Percentiles rank a stretch among this genome's conserved stretches.
phyloP scores from a whole-genome alignment of 2,113 vertebrate genomes.

The Thomomys bottae region DNA sequence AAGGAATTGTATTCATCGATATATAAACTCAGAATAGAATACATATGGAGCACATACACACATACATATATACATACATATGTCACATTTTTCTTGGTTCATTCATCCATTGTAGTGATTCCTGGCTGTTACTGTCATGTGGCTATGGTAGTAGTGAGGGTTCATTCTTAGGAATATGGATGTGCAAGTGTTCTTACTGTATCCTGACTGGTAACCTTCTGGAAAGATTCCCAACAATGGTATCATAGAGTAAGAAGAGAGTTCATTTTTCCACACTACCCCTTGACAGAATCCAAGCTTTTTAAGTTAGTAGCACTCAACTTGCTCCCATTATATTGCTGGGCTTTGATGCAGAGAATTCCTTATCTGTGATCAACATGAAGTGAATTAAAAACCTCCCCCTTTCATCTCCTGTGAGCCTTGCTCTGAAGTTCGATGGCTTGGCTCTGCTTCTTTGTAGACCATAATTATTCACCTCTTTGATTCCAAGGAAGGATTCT shows the following conservation, averaged over 20 bases:
- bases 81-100: no score
- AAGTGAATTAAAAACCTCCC: constrained; percentile 83
- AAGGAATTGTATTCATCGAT: no score
- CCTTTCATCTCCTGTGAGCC: constrained; percentile 84
- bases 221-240: no score
- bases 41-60: no score
- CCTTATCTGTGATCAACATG: constrained; percentile 83
- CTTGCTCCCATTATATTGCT: constrained; percentile 81
- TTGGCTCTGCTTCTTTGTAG: constrained; percentile 74
- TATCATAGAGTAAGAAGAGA: neutral
- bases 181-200: no score
- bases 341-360: constrained; percentile 85
- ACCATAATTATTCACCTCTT: constrained; percentile 76
- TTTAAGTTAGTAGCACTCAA: constrained; percentile 81
- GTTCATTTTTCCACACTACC: constrained; percentile 82
- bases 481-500: constrained; percentile 80
- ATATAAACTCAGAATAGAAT: no score
- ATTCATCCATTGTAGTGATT: no score
- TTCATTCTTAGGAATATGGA: no score
- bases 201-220: no score
- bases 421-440: constrained; percentile 80
- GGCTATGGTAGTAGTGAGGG: no score
- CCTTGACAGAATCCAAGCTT: constrained; percentile 79
- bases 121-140: no score
- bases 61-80: no score